These are phyloP conservation scores for Arbacia lixula DNA, from an alignment of 53 echinoderm and acorn worm species.

Conservation along the genomic window DNA sequence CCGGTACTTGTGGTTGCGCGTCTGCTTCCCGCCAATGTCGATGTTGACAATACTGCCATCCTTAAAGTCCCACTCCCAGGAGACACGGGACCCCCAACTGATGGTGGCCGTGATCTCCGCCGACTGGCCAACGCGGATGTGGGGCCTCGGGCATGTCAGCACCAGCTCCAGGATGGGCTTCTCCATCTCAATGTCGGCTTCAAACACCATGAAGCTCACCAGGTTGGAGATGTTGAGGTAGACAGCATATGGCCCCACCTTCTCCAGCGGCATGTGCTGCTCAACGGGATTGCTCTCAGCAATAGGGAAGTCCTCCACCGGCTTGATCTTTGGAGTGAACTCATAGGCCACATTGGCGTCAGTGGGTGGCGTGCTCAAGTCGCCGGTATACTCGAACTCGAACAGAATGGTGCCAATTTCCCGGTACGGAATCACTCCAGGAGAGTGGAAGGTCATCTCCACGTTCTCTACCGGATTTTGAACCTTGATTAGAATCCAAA, in stretches of 20 bases:
- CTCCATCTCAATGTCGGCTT: conserved; percentile 84
- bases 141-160: conserved; percentile 50
- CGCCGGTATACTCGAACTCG: conserved; percentile 70
- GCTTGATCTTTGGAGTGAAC: conserved; percentile 61
- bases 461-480: conserved; percentile 86
- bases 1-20: conserved; percentile 68
- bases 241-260: conserved; percentile 74
- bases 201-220: conserved; percentile 86
- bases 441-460: conserved; percentile 70
- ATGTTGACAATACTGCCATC: conserved; percentile 71
- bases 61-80: conserved; percentile 82
- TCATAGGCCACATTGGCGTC: conserved; percentile 80
- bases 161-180: conserved; percentile 69
- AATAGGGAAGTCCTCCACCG: conserved; percentile 68
- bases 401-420: conserved; percentile 71
- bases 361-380: conserved; percentile 76
- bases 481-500: conserved; percentile 76
- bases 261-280: conserved; percentile 71
- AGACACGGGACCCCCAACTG: conserved; percentile 84
- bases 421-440: conserved; percentile 77
- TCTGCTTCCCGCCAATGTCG: conserved; percentile 58
- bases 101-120: conserved; percentile 68
- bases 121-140: conserved; percentile 69
- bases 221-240: conserved; percentile 85
- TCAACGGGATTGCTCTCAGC: conserved; percentile 75